Evolutionary conservation across 2,797 vertebrate species (phyloP), one percentile per base, ranked within the genome.

Genomic region (Scyliorhinus canicula): DNA sequence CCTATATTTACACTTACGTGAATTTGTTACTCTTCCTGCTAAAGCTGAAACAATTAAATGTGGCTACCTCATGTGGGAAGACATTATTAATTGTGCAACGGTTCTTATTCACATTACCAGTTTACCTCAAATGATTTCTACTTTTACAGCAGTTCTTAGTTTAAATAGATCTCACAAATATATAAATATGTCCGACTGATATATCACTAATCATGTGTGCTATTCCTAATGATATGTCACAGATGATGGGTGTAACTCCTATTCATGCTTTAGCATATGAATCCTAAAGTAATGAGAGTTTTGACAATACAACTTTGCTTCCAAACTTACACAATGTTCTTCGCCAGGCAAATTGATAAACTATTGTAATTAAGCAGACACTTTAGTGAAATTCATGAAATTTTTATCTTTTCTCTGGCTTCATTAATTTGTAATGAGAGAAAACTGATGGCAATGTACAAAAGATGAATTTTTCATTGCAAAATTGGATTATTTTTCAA

Each of bases 351-450:
- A 90, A n/a, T 60, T 90, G 86, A 90, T 60, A 60, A 90, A 90
- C 52, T 60, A 7, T n/a, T 90, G 52, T 90, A 90, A 90, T 90
- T 90, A 60, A 90, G 35, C 31, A 60, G 79, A 82, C 79, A 47
- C 44, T 82, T 82, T 26, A 82, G 84, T 24, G 86, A 60, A 35
- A 60, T 60, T 60, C 55, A 90, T 90, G 86, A 90, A 90, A 90
- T n/a, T 90, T 90, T 90, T 90, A 63, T 93, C 91, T 3, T 67
- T 93, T 93, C 57, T 31, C 91, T 69, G 44, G 28, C 63, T 67
- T 93, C 91, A 67, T 69, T 44, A 93, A 47, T 67, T 93, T 31
- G 44, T 93, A 67, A 93, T 69, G 40, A 65, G 1, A 50, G n/a
- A 26, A 93, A 31, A 67, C 40, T 47, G 21, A 50, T 65, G 44